Conservation (phyloP, 2,797 vertebrate species). For the Mionectes olivaceus region DNA sequence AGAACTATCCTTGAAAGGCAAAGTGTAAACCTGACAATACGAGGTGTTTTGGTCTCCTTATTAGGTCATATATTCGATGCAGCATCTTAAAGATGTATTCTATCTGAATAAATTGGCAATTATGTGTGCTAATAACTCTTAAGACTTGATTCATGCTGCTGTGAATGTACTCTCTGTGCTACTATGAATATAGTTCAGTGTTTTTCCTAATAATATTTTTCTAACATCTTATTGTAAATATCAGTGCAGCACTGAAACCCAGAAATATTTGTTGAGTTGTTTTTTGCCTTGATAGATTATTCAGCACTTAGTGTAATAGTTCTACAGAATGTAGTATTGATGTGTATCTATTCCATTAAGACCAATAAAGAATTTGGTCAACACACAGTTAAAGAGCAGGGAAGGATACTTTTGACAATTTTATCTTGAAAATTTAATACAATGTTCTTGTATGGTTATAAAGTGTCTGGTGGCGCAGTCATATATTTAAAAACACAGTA, state of each 20-base stretch:
- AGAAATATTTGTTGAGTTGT: not conserved
- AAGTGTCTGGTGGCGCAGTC: not conserved
- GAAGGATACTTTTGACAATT: conserved; percentile 28
- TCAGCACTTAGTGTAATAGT: not conserved
- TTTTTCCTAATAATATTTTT: not conserved
- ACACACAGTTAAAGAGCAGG: not conserved
- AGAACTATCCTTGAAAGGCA: not conserved
- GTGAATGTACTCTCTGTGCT: not conserved
- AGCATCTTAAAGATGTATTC: not conserved
- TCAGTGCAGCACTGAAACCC: not conserved
- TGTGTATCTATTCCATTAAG: not conserved
- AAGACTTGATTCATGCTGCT: not conserved
- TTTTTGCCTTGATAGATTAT: not conserved
- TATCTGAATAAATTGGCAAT: not conserved
- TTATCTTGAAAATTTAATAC: conserved; percentile 21
- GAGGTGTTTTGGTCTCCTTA: not conserved
- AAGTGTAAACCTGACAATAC: not conserved
- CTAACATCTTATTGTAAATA: not conserved
- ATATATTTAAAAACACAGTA: not conserved
- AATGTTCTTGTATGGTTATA: not conserved
- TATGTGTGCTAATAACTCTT: not conserved
- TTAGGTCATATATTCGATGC: not conserved
- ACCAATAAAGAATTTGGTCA: conserved; percentile 7
- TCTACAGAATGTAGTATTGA: not conserved
- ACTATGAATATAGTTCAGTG: not conserved